Evolutionary conservation across 1,140 invertebrate species (phyloP), one percentile per base, ranked within the genome.

Genomic region (Chlorops oryzae): DNA sequence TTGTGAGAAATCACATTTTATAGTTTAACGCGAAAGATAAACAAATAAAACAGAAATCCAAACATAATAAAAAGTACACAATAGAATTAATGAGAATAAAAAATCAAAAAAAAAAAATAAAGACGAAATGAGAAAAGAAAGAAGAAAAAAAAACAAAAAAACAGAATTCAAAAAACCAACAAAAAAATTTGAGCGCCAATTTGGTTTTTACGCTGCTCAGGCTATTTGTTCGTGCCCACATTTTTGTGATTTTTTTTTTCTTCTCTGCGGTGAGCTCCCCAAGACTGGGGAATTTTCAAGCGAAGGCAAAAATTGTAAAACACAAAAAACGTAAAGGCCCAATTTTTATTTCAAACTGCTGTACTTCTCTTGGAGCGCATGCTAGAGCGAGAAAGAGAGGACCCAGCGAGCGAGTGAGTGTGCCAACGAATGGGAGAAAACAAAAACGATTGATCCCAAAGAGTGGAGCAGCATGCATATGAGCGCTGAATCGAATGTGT

Each of bases 221-320:
- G n/a, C n/a, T n/a, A 51, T 13, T 43, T 47, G 55, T 52, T 56
- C 51, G 49, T 41, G 27, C 42, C 42, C 52, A 37, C 4, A 35
- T 47, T 39, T 47, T 47, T 38, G 9, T 32, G 28, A n/a, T n/a
- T n/a, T n/a, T n/a, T n/a, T n/a, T n/a, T n/a, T n/a, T n/a, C n/a
- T n/a, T n/a, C n/a, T n/a, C n/a, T n/a, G n/a, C n/a, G n/a, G n/a
- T n/a, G n/a, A n/a, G n/a, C n/a, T n/a, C n/a, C n/a, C n/a, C n/a
- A n/a, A n/a, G n/a, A n/a, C n/a, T n/a, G n/a, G n/a, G n/a, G n/a
- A n/a, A n/a, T n/a, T n/a, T n/a, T n/a, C n/a, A n/a, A n/a, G n/a
- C n/a, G n/a, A n/a, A n/a, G n/a, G n/a, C n/a, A n/a, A n/a, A 9
- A 32, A 32, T 9, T 32, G 27, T 9, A n/a, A 32, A n/a, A n/a